Evolutionary conservation across 1,140 invertebrate genomes (phyloP), one percentile per base, ranked within the genome.

Genomic region (Drosophila lini): DNA sequence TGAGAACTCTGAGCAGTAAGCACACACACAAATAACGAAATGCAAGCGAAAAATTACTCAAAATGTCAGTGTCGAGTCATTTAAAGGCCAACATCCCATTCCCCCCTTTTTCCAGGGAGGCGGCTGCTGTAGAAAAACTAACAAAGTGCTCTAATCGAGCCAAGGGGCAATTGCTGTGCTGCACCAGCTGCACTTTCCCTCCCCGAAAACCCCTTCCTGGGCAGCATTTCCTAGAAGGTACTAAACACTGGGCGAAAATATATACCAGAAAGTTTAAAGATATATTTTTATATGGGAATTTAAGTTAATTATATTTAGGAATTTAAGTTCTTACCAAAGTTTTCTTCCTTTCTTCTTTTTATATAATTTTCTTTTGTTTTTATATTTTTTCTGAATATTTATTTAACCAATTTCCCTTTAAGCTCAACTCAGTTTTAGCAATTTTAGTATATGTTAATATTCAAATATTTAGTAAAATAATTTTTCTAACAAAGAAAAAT

Each of bases 101-200:
- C 8, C 7, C 10, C 15, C 13, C 8, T 1, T 25, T 10, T 15
- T 52, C 44, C 5, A 31, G 44, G 45, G 25, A 56, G 48, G 61
- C 31, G 56, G 74, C 68, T 78, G 68, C 69, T 70, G 62, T 32
- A 65, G 45, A 44, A 74, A 82, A 82, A 69, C 70, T 75, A 86
- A 81, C 82, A 85, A 81, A 86, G 78, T 86, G 82, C 82, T 79
- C 57, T 74, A 82, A 77, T 77, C 80, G 64, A 77, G 80, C 82
- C 79, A 81, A 74, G 63, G 67, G 80, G 70, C 73, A 80, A 48
- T 36, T 45, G 47, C 67, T 42, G 58, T 41, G 50, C 60, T 52
- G 56, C 52, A 44, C 31, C 59, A 47, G 59, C 61, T 57, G 68
- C 50, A 57, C 19, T 68, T 44, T 65, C 11, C 13, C n/a, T 31